A percentile compares a stretch with the other conserved stretches of the same genome.
Conservation (phyloP, 2,888 invertebrate species). For the Diplazon laetatorius region DNA sequence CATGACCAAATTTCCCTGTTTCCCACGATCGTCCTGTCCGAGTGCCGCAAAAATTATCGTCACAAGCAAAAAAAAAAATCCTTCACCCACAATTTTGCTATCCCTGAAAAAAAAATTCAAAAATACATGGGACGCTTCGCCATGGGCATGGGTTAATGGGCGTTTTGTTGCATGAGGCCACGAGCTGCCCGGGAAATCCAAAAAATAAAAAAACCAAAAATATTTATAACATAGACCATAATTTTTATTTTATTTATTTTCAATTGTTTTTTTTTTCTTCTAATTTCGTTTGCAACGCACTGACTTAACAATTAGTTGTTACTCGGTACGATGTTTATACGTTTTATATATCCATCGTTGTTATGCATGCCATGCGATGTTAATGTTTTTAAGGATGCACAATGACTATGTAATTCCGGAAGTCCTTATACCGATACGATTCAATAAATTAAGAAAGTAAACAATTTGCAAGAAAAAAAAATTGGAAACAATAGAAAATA, state of each 20-base stretch:
- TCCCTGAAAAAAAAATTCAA: too few relatives aligned
- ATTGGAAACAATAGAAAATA: too few relatives aligned
- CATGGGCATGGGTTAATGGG: constrained; percentile 33
- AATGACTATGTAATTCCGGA: constrained; percentile 82
- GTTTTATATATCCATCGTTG: constrained; percentile 64
- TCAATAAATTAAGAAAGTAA: constrained; percentile 54
- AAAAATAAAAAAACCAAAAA: constrained; percentile 5
- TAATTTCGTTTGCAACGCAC: constrained; percentile 39
- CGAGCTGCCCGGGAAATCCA: constrained; percentile 24
- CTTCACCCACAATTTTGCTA: too few relatives aligned
- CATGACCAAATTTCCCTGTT: constrained; percentile 37
- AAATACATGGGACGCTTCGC: constrained; percentile 15
- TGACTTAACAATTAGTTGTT: constrained; percentile 53
- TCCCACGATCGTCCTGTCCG: not conserved
- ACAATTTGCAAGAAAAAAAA: constrained; percentile 17
- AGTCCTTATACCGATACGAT: constrained; percentile 64
- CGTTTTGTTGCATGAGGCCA: constrained; percentile 48
- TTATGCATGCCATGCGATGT: constrained; percentile 80
- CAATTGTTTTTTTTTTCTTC: constrained; percentile 18
- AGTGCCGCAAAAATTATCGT: not conserved
- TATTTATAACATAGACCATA: constrained; percentile 58
- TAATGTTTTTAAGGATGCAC: constrained; percentile 82
- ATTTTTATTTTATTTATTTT: constrained; percentile 44
- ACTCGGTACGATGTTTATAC: constrained; percentile 51
- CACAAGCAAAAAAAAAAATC: constrained; percentile 5